phyloP scores from a whole-genome alignment of 2,888 invertebrate genomes.

The Altica lythri region DNA sequence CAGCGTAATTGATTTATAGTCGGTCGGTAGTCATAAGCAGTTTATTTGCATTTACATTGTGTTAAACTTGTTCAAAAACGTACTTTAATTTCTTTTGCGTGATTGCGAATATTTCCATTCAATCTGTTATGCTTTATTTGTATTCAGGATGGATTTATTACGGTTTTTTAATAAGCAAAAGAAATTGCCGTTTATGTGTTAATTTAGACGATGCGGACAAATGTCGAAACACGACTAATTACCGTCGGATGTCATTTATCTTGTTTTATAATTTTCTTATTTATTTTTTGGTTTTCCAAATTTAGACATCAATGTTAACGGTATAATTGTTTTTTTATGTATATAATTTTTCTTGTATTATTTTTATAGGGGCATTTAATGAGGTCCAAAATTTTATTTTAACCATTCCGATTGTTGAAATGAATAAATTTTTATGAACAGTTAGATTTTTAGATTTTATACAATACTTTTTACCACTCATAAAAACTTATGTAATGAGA shows the following conservation, averaged over 20 bases:
- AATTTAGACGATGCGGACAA: constrained; percentile 12
- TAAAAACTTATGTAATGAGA: too few relatives aligned
- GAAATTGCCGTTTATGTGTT: constrained; percentile 28
- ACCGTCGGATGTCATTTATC: constrained; percentile 5
- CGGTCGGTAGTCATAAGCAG: constrained; percentile 55
- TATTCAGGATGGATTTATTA: constrained; percentile 22
- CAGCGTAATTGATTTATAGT: constrained; percentile 57
- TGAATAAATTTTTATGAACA: too few relatives aligned
- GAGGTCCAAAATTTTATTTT: too few relatives aligned
- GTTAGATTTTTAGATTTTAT: too few relatives aligned
- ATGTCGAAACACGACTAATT: constrained; percentile 19
- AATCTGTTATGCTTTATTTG: constrained; percentile 19
- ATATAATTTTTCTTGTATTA: too few relatives aligned
- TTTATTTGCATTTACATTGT: constrained; percentile 59
- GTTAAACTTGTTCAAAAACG: constrained; percentile 55
- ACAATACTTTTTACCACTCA: too few relatives aligned
- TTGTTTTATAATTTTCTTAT: neutral
- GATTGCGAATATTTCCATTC: constrained; percentile 37
- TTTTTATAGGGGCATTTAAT: too few relatives aligned
- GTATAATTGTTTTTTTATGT: too few relatives aligned
- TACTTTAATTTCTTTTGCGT: constrained; percentile 52
- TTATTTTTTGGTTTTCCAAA: neutral
- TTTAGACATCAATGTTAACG: too few relatives aligned
- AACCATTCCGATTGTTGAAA: too few relatives aligned
- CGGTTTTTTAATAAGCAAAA: constrained; percentile 24